Conservation (phyloP, 2,888 invertebrate species). For the Ophonus ardosiacus region DNA sequence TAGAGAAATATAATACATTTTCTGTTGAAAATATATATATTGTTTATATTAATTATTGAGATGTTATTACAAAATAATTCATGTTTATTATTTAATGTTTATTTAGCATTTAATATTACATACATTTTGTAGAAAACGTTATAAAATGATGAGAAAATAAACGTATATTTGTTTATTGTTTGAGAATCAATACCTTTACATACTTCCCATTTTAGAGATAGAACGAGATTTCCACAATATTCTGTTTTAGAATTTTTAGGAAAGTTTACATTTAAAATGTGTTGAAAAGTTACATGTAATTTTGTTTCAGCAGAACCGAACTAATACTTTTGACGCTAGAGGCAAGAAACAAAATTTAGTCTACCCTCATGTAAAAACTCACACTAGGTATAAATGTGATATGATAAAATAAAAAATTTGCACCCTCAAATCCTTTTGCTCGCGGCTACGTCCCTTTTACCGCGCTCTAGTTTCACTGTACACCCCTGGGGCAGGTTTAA, state of each 20-base stretch:
- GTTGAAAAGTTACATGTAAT: conserved; percentile 31
- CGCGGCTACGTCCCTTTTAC: background rate
- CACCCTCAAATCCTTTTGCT: background rate
- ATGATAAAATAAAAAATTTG: conserved; percentile 43
- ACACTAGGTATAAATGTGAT: conserved; percentile 31
- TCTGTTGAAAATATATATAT: background rate
- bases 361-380: conserved; percentile 6
- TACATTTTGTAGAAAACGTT: background rate
- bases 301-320: conserved; percentile 19
- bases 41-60: background rate
- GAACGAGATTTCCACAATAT: conserved; percentile 10
- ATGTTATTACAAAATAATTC: background rate
- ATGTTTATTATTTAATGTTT: background rate
- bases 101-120: background rate
- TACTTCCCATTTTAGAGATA: conserved; percentile 1
- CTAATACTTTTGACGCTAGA: conserved; percentile 22
- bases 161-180: background rate
- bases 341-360: conserved; percentile 30
- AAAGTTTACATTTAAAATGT: conserved; percentile 32
- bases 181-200: background rate
- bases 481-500: conserved; percentile 5
- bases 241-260: background rate
- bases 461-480: conserved; percentile 27
- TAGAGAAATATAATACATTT: background rate
- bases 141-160: conserved; percentile 16